Base-by-base conservation (phyloP, 1,140 invertebrate genomes). In the Scylla paramamosain region DNA sequence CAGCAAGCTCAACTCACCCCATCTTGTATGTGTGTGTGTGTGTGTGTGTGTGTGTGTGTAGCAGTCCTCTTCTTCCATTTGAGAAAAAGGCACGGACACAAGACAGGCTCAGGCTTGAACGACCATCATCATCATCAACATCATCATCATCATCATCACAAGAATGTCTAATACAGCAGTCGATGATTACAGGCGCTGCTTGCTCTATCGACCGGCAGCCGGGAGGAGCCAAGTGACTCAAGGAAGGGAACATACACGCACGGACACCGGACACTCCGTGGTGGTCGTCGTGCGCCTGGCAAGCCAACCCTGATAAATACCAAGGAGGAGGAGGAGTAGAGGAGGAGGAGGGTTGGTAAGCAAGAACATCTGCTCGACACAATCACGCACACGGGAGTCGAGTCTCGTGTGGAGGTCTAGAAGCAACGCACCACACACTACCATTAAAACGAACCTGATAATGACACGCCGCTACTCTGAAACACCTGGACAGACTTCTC, bases 11-110 rank as follows among this genome's bases (percentile, higher is more conserved):
- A 16, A 7, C 31, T 29, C 39, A n/a, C 31, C 28, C 31, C 28
- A 29, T 10, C 31, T 28, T 84, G 83, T n/a, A 0, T 87, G 84
- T 87, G 84, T 87, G 84, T 87, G 84, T 87, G 84, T 87, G 84
- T 87, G 84, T 87, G 84, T 87, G 84, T 87, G 84, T 87, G 31
- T 46, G 31, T 87, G 39, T 39, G 84, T 46, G 84, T 46, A 16
- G 7, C 7, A 8, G 25, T 0, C 84, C 39, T 16, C 14, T 16
- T 46, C 31, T 10, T 16, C 20, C 31, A 84, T 1, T 10, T 28
- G 39, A 39, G 2, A 87, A 32, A 7, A 87, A 6, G 4, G 84
- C 84, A 87, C 52, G 4, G 31, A 87, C 31, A 39, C 31, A 46
- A 0, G 28, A 87, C 25, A 8, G 84, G 14, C 10, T 59, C 52